Percentiles rank a stretch among this genome's conserved stretches.
phyloP scores from a whole-genome alignment of 2,888 invertebrate genomes.

The Seira ritae region DNA sequence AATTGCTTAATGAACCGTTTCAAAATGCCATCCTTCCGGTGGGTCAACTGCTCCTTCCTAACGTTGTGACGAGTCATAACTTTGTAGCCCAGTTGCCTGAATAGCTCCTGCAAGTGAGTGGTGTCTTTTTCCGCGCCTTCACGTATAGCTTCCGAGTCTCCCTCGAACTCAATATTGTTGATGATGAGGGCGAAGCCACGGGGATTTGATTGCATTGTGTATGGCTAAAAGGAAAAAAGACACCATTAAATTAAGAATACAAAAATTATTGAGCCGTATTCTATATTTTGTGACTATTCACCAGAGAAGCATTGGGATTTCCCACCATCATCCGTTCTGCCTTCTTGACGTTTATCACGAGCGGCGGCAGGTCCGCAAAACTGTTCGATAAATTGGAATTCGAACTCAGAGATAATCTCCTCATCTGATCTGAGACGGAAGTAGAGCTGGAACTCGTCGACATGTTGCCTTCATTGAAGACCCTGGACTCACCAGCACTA shows the following conservation, averaged over 20 bases:
- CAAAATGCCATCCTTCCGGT: slow-evolving; percentile 60
- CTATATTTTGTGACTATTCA: no score
- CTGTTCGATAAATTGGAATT: slow-evolving; percentile 12
- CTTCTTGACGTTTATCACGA: slow-evolving; percentile 46
- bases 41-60: slow-evolving; percentile 43
- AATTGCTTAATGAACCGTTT: slow-evolving; percentile 65
- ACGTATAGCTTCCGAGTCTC: slow-evolving; percentile 47
- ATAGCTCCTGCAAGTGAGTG: slow-evolving; percentile 51
- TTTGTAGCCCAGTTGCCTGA: slow-evolving; percentile 60
- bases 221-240: slow-evolving; percentile 63
- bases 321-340: no score
- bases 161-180: slow-evolving; percentile 69
- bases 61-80: slow-evolving; percentile 58
- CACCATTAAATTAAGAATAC: no score
- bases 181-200: slow-evolving; percentile 68
- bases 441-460: slow-evolving; percentile 40
- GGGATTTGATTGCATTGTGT: slow-evolving; percentile 67
- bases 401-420: slow-evolving; percentile 9
- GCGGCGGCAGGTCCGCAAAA: slow-evolving; percentile 45
- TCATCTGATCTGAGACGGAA: slow-evolving; percentile 38
- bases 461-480: no score
- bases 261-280: no score
- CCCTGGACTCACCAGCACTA: no score
- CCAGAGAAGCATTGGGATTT: no score
- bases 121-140: slow-evolving; percentile 68